Evolutionary conservation across 2,797 vertebrate genomes (phyloP).

Genomic region (Anableps anableps): DNA sequence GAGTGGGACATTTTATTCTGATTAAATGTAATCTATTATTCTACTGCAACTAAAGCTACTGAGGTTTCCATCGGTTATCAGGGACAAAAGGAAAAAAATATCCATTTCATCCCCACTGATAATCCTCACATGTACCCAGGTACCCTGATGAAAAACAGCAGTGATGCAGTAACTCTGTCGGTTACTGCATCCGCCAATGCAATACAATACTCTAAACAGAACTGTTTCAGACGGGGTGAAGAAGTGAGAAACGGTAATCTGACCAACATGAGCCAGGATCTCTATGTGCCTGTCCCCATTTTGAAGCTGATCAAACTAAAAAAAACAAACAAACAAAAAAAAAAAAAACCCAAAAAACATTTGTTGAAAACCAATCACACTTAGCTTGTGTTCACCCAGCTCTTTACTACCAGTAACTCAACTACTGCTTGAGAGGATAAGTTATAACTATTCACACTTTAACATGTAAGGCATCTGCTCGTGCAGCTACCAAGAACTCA

Average conservation of each 20-base stretch:
- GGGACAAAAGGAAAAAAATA: neutral
- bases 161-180: neutral
- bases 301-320: neutral
- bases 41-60: neutral
- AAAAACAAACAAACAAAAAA: neutral
- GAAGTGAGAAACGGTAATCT: neutral
- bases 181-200: neutral
- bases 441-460: conserved; percentile 4
- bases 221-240: neutral
- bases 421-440: conserved; percentile 9
- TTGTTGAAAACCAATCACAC: neutral
- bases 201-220: neutral
- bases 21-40: neutral
- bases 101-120: neutral
- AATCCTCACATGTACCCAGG: neutral
- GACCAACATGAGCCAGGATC: neutral
- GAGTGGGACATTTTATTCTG: neutral
- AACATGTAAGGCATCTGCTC: conserved; percentile 10
- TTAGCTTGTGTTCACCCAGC: neutral
- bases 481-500: neutral
- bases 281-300: neutral
- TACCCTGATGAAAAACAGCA: neutral
- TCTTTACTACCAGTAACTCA: conserved; percentile 8
- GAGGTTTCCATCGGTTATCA: neutral
- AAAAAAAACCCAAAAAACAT: no score